Evolutionary conservation across 1,140 invertebrate species (phyloP).

Genomic region (Coptotermes formosanus): DNA sequence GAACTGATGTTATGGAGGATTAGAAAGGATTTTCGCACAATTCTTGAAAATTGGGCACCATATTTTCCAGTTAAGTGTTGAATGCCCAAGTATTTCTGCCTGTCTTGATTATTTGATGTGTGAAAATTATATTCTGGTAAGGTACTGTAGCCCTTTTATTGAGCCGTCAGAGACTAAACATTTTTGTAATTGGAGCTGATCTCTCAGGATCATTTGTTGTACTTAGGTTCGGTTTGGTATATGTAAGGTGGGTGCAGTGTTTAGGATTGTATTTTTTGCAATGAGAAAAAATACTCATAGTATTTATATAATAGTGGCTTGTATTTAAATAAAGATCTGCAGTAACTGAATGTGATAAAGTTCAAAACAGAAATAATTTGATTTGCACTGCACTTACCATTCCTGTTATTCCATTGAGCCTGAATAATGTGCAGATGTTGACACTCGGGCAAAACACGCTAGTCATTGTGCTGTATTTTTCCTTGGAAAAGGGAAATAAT

Average conservation of each 20-base stretch:
- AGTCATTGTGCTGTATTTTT: not conserved
- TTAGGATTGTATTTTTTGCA: not conserved
- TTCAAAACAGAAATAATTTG: not conserved
- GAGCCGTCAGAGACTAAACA: not conserved
- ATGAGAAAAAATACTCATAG: not conserved
- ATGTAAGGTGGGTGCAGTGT: not conserved
- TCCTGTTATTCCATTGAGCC: not conserved
- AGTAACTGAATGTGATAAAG: not conserved
- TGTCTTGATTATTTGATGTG: not conserved
- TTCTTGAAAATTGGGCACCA: conserved; percentile 23
- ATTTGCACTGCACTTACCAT: not conserved
- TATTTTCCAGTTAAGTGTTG: not conserved
- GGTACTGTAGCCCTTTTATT: not conserved
- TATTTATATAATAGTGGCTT: not conserved
- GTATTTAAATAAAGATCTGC: not conserved
- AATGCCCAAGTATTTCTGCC: not conserved
- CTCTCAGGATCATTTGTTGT: not conserved
- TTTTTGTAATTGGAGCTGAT: not conserved
- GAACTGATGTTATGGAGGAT: conserved; percentile 79
- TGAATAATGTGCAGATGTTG: not conserved
- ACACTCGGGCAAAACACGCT: not conserved
- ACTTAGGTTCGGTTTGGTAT: not conserved
- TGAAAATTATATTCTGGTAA: not conserved
- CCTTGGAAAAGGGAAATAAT: not conserved
- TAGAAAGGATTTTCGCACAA: conserved; percentile 52